Conservation (phyloP, 1,140 invertebrate species). For the Hylaeus anthracinus region DNA sequence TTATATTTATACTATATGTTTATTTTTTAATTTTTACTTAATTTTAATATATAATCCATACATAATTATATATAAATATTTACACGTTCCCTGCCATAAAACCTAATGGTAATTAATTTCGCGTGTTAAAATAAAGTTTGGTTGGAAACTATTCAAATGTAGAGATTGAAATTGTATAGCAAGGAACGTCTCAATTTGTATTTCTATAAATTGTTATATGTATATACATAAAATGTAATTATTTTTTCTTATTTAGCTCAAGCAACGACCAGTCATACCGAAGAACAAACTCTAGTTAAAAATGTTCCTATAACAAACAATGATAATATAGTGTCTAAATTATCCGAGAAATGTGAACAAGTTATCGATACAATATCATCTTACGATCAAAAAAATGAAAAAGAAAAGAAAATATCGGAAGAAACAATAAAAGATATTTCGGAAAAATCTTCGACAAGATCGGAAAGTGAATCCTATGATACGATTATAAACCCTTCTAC, state of each 20-base stretch:
- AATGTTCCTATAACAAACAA: constrained; percentile 40
- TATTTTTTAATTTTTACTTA: constrained; percentile 1
- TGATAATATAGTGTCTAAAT: constrained; percentile 25
- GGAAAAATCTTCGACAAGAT: neutral
- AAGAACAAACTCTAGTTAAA: constrained; percentile 47
- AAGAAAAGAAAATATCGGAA: neutral
- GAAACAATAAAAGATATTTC: constrained; percentile 4
- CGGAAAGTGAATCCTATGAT: neutral
- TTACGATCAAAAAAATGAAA: neutral
- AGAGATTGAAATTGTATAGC: neutral
- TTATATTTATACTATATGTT: neutral
- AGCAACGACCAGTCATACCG: constrained; percentile 20
- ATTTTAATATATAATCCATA: neutral
- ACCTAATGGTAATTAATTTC: neutral
- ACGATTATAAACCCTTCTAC: neutral
- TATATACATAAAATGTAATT: constrained; percentile 14
- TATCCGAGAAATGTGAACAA: constrained; percentile 16
- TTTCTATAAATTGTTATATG: neutral
- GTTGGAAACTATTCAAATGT: neutral
- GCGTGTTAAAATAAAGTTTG: neutral
- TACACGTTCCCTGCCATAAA: neutral
- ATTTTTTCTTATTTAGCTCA: constrained; percentile 49
- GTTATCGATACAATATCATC: neutral
- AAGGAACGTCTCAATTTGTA: constrained; percentile 8
- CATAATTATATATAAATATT: neutral